Conservation (phyloP, 1,140 invertebrate genomes). For the Ganaspis sp. region DNA sequence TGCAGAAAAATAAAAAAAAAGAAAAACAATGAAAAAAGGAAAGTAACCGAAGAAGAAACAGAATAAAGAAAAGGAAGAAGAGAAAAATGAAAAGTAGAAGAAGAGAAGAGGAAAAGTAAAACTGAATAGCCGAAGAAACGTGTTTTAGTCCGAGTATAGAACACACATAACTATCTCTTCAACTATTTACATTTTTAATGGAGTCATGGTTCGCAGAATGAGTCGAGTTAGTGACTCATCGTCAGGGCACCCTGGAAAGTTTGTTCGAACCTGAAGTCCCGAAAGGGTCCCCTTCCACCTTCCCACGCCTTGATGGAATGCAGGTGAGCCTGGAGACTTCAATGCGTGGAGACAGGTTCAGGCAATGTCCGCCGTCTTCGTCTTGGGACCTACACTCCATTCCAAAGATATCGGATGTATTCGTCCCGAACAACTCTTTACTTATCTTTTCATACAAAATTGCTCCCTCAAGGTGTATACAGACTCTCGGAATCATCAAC, state of each 20-base stretch:
- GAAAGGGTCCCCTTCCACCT: slow-evolving; percentile 51
- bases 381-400: slow-evolving; percentile 70
- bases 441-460: slow-evolving; percentile 44
- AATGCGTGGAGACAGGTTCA: slow-evolving; percentile 76
- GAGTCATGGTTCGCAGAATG: background rate
- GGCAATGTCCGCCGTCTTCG: slow-evolving; percentile 70
- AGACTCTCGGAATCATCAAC: no score
- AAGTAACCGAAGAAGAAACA: no score
- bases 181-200: slow-evolving; percentile 29
- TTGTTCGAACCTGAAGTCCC: slow-evolving; percentile 50
- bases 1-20: no score
- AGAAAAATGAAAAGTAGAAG: no score
- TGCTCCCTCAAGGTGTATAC: background rate
- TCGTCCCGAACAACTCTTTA: slow-evolving; percentile 23
- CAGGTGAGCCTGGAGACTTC: slow-evolving; percentile 73
- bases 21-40: no score
- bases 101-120: no score
- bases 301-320: slow-evolving; percentile 69
- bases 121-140: no score
- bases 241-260: slow-evolving; percentile 45
- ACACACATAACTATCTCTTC: slow-evolving; percentile 5
- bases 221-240: slow-evolving; percentile 20
- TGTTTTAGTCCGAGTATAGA: background rate
- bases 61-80: no score
- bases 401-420: slow-evolving; percentile 75